Evolutionary conservation across 2,797 vertebrate species (phyloP).

Genomic region (Rhinatrema bivittatum): DNA sequence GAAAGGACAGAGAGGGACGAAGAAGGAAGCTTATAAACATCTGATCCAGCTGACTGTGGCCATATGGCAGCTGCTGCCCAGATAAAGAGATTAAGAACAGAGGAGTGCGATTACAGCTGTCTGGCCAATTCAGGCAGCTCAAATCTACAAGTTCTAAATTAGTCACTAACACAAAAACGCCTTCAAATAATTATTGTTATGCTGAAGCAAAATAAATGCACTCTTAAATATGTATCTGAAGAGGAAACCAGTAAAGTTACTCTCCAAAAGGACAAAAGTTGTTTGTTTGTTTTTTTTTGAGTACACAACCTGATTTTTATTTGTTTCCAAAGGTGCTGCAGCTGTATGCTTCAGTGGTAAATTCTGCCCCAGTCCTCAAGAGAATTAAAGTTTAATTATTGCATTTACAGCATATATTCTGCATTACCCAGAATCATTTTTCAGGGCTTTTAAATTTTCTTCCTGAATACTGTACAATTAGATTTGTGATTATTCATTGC

Average conservation of each 20-base stretch:
- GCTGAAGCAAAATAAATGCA: conserved; percentile 57
- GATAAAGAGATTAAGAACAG: conserved; percentile 99
- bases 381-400: conserved; percentile 49
- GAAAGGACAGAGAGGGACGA: conserved; percentile 82
- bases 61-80: conserved; percentile 99
- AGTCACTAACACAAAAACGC: conserved; percentile 83
- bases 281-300: no score
- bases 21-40: conserved; percentile 99
- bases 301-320: conserved; percentile 38
- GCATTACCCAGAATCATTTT: conserved; percentile 35
- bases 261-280: conserved; percentile 55
- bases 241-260: conserved; percentile 52
- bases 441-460: conserved; percentile 32
- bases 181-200: conserved; percentile 61
- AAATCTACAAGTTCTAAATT: conserved; percentile 99
- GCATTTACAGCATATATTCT: conserved; percentile 44
- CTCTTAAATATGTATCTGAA: conserved; percentile 46
- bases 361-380: conserved; percentile 42
- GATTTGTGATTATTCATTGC: no score
- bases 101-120: conserved; percentile 99
- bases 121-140: conserved; percentile 99
- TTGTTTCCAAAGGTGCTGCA: conserved; percentile 56
- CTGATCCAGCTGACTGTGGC: conserved; percentile 99
- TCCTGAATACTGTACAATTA: conserved; percentile 35
- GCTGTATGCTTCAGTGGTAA: conserved; percentile 44